Evolutionary conservation across 2,113 vertebrate species (phyloP).

Genomic region (Acinonyx jubatus): DNA sequence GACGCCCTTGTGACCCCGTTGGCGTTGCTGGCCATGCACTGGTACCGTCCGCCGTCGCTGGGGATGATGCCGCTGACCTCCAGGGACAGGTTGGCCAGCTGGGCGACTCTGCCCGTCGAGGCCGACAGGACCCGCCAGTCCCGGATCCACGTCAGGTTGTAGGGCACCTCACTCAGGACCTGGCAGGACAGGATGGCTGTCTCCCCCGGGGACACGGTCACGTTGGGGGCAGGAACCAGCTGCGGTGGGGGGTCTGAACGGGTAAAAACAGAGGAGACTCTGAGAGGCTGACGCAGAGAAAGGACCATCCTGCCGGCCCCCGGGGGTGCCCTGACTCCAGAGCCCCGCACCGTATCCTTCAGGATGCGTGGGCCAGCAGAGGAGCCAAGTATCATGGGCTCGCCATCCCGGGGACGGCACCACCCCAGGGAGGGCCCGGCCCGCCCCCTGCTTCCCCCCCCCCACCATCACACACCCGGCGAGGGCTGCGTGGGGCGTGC

Average conservation of each 20-base stretch:
- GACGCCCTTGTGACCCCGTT: constrained; percentile 83
- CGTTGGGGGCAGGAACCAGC: constrained; percentile 85
- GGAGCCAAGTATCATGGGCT: not conserved
- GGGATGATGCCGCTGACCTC: constrained; percentile 82
- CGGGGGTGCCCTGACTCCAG: not conserved
- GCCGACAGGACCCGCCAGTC: constrained; percentile 78
- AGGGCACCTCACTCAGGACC: constrained; percentile 85
- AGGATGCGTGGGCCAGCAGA: not conserved
- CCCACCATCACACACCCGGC: fast-evolving
- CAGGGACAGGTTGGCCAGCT: constrained; percentile 87
- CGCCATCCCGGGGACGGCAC: fast-evolving
- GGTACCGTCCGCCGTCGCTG: constrained; percentile 89
- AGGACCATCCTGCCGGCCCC: not conserved
- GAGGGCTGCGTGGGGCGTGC: fast-evolving
- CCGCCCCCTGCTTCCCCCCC: fast-evolving
- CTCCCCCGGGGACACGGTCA: constrained; percentile 88
- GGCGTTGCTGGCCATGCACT: constrained; percentile 87
- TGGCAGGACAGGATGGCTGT: constrained; percentile 88
- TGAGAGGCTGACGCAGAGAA: not conserved
- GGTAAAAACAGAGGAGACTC: not conserved
- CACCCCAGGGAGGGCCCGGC: not conserved
- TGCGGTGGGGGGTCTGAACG: constrained; percentile 89
- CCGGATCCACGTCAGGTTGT: constrained; percentile 93
- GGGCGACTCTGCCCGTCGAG: constrained; percentile 71
- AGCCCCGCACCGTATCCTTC: not conserved